Percentiles rank a stretch among this genome's conserved stretches.
Conservation (phyloP, 2,113 vertebrate genomes). For the Chloroceryle aenea region DNA sequence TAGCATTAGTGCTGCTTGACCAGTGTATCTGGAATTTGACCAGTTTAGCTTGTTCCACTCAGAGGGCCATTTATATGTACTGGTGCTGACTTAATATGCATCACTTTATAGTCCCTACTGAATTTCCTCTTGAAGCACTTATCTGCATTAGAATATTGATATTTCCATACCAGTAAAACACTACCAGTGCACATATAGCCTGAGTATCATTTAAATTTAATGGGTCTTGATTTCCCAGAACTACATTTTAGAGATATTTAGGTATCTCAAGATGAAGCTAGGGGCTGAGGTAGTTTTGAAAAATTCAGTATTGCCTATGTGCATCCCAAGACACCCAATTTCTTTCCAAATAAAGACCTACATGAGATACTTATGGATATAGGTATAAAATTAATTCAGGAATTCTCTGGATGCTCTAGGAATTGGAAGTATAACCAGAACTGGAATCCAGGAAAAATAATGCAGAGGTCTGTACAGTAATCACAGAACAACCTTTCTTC, state of each 20-base stretch:
- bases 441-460: not conserved
- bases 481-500: not conserved
- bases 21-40: not conserved
- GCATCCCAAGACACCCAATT: not conserved
- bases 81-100: slow-evolving; percentile 32
- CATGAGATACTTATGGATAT: not conserved
- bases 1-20: slow-evolving; percentile 3
- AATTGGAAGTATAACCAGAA: not conserved
- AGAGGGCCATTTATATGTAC: not conserved
- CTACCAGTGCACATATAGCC: not conserved
- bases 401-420: not conserved
- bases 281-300: not conserved
- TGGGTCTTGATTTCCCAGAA: not conserved
- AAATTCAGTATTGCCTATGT: not conserved
- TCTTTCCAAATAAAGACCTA: not conserved
- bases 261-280: not conserved
- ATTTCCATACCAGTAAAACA: slow-evolving; percentile 14
- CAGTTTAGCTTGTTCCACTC: not conserved
- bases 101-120: not conserved
- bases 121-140: slow-evolving; percentile 38
- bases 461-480: not conserved
- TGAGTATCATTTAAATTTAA: not conserved
- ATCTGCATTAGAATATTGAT: slow-evolving; percentile 13
- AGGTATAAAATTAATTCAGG: not conserved
- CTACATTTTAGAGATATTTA: not conserved